Evolutionary conservation across 2,113 vertebrate genomes (phyloP).

Genomic region (Trochalopteron elliotii): DNA sequence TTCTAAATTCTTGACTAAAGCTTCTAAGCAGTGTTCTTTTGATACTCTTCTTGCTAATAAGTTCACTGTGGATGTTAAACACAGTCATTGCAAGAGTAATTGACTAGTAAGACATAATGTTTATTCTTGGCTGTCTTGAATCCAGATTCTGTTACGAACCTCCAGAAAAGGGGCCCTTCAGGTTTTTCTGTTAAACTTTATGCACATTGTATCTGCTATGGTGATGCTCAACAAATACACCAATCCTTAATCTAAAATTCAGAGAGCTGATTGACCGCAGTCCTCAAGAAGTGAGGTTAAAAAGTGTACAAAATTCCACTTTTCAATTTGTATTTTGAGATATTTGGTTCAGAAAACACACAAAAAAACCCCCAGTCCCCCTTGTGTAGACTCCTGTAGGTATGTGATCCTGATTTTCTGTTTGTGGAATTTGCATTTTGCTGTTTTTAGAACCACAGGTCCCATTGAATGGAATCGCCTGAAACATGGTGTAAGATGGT

Average conservation of each 20-base stretch:
- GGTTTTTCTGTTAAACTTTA: neutral
- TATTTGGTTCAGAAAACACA: neutral
- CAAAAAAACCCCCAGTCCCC: fast-evolving
- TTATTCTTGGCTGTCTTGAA: neutral
- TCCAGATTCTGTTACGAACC: neutral
- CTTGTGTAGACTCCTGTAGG: neutral
- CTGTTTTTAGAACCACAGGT: neutral
- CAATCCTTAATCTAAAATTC: neutral
- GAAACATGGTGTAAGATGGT: neutral
- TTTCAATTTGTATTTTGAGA: neutral
- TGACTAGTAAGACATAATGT: neutral
- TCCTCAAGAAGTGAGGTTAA: neutral
- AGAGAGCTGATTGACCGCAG: neutral
- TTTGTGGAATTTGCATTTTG: neutral
- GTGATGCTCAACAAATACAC: neutral
- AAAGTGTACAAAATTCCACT: neutral
- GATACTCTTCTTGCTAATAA: neutral
- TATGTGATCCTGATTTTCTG: neutral
- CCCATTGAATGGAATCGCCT: neutral
- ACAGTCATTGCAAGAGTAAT: neutral
- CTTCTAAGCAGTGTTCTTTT: neutral
- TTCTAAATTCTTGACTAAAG: neutral
- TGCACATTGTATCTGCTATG: neutral
- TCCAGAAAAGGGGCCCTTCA: neutral
- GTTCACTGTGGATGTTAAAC: neutral